Conservation (phyloP, 1,140 invertebrate species). For the Steinernema feltiae region DNA sequence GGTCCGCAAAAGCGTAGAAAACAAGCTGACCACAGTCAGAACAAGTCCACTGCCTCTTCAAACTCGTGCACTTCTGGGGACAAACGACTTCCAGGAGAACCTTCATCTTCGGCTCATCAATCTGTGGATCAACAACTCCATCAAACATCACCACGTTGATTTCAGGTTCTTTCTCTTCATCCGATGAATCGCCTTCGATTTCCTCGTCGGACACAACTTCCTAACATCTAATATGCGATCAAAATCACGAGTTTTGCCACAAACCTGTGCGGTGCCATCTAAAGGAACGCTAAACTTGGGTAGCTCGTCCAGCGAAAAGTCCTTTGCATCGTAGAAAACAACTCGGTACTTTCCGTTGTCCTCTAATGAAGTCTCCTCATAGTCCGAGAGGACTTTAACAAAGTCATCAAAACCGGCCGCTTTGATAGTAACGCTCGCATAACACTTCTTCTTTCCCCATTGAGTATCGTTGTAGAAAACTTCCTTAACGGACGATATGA, state of each 20-base stretch:
- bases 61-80: not conserved
- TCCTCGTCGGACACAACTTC: not conserved
- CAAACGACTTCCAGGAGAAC: not conserved
- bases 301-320: not conserved
- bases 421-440: not conserved
- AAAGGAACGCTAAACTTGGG: not conserved
- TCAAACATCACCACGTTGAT: not conserved
- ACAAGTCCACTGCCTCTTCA: not conserved
- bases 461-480: not conserved
- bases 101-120: not conserved
- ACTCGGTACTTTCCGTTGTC: not conserved
- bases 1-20: not conserved
- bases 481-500: not conserved
- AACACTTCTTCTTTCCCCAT: not conserved
- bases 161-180: not conserved
- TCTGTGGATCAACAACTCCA: not conserved
- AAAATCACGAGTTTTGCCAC: no score
- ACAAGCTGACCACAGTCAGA: not conserved
- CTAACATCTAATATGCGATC: not conserved
- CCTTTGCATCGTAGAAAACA: not conserved
- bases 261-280: not conserved
- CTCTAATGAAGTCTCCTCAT: not conserved
- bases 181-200: not conserved
- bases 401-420: not conserved
- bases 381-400: not conserved